Evolutionary conservation across 1,140 invertebrate species (phyloP), one percentile per base, ranked within the genome.

Genomic region (Brachionus paranguensis): DNA sequence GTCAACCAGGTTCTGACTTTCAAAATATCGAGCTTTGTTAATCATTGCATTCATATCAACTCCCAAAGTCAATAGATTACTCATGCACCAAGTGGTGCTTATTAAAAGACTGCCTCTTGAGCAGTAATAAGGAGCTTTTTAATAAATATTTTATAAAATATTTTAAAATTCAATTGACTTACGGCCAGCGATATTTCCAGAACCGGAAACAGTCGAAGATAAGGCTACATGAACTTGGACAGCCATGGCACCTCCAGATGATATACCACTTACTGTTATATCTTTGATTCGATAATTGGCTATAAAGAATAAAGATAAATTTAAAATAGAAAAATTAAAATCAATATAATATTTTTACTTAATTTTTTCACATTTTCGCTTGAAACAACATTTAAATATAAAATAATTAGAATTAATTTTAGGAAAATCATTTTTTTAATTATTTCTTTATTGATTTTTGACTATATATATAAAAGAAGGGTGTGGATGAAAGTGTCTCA

Each of bases 261-360:
- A 89, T 11, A 90, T 87, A 7, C 89, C 89, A 43, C 88, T 89
- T 0, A 89, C 88, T 5, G 89, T 89, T 4, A 90, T 85, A 10
- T 85, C 84, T 2, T 65, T 78, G 12, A 76, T 0, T 33, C 53
- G 43, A 89, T 88, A 3, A 89, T 87, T 86, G 89, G 88, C 84
- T 86, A 27, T 8, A 60, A 53, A 14, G 14, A 53, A 53, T n/a
- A n/a, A n/a, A n/a, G n/a, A 53, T 6, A 53, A n/a, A 0, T 53
- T 37, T 37, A 37, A 37, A 6, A 7, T 0, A 37, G 0, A 0
- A 37, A 37, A 6, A 6, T 37, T 7, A 5, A 37, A 37, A 37
- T 37, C 5, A 7, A 37, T 7, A 37, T 7, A 6, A 6, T 3
- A 37, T 6, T 37, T 37, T 7, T 37, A 60, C 53, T 60, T 24